Base-by-base conservation (phyloP, 2,113 vertebrate genomes). In the Syngnathus floridae region DNA sequence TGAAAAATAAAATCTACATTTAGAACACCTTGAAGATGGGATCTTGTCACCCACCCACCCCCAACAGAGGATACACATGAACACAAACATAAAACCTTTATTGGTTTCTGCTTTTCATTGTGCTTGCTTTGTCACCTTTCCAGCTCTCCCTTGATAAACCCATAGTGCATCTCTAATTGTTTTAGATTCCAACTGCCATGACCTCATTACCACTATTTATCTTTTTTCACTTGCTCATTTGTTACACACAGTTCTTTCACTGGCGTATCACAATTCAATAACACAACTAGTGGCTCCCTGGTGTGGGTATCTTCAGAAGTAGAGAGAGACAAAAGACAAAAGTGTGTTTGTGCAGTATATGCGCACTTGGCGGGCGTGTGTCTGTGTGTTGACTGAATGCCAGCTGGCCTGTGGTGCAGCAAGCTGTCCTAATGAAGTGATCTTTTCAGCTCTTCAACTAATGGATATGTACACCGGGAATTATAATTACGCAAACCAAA, bases 381-480 rank as follows among this genome's bases (percentile, higher is more conserved):
- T 57, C 57, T 52, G 2, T 55, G 56, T 65, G 41, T 77, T 85
- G 76, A 79, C 58, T 74, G 43, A 66, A 65, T 80, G 77, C 84
- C 82, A 86, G 72, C 75, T 83, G 77, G 77, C 82, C 70, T 78
- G 77, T 77, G 61, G 86, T 75, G 77, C 65, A 65, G 70, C 84
- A 84, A 82, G 78, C 79, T 86, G 84, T 79, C 69, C 79, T 74
- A 84, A 84, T 84, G 75, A 84, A 86, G 72, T 78, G 73, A 82
- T 77, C 72, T 67, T 48, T 69, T 64, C 22, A 1, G 31, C 55
- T 62, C 37, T 59, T 59, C 48, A 71, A 79, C 70, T 61, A 77
- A 75, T 77, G 67, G 74, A 76, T 79, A 62, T 67, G 54, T 72
- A 74, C 26, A 64, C 80, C 69, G 68, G 55, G 72, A 67, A 19